These are phyloP conservation scores for Megamerina dolium DNA, from an alignment of 2,888 invertebrate species.

Conservation along the genomic window DNA sequence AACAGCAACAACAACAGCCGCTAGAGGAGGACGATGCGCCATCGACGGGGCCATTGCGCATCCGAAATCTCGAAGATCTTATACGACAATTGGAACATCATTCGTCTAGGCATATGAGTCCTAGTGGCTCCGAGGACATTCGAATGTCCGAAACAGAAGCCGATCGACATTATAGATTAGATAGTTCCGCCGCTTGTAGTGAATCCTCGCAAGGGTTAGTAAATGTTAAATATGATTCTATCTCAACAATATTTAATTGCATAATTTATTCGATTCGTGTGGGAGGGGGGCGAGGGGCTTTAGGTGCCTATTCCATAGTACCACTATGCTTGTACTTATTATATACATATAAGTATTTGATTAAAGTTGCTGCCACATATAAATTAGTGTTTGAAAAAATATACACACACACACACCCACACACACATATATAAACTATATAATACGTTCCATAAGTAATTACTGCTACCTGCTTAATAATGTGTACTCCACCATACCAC, in stretches of 20 bases:
- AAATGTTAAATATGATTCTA: slow-evolving; percentile 21
- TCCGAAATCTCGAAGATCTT: slow-evolving; percentile 85
- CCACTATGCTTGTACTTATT: too few relatives aligned
- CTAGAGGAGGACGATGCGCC: slow-evolving; percentile 65
- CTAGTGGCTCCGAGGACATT: slow-evolving; percentile 86
- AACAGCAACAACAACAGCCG: slow-evolving; percentile 52
- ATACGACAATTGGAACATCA: slow-evolving; percentile 84
- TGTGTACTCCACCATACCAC: too few relatives aligned
- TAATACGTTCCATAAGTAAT: too few relatives aligned
- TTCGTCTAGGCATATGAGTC: slow-evolving; percentile 80
- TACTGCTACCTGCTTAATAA: too few relatives aligned
- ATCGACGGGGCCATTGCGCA: slow-evolving; percentile 77
- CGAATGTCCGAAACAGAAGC: slow-evolving; percentile 78
- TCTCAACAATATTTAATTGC: neutral
- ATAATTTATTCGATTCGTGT: too few relatives aligned
- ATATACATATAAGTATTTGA: too few relatives aligned
- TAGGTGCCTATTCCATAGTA: slow-evolving; percentile 30
- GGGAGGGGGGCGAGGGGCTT: too few relatives aligned
- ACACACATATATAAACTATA: too few relatives aligned
- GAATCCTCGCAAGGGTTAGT: slow-evolving; percentile 67
- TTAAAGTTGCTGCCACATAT: neutral
- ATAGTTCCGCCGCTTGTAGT: slow-evolving; percentile 66
- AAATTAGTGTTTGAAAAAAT: neutral
- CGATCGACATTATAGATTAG: slow-evolving; percentile 80
- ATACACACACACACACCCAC: neutral